Evolutionary conservation across 2,113 vertebrate genomes (phyloP), one percentile per base, ranked within the genome.

Genomic region (Gallinago paraguaiae): DNA sequence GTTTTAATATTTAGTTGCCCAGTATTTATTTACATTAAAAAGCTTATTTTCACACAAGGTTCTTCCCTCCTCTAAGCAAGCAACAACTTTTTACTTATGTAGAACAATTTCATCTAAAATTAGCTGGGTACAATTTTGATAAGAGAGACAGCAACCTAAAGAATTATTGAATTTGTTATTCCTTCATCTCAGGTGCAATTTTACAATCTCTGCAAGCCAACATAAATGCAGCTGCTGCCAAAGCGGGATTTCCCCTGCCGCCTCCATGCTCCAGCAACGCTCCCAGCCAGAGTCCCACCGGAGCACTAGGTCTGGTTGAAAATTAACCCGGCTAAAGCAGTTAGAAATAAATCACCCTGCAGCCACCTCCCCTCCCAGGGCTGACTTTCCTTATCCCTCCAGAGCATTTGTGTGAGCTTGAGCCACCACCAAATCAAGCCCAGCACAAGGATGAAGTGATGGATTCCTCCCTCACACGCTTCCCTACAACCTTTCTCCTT

Each of bases 361-460:
- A 86, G 86, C 19, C 76, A 60, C 35, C 43, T 33, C 3, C 51
- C 43, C 17, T 9, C 20, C 45, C 54, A 2, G 6, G 35, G 27
- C 64, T 27, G 14, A 11, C 60, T 41, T 65, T 35, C 35, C 59
- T 31, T 12, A 33, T 12, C 30, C 46, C 35, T 43, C 4, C 65
- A 15, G 23, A 57, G 63, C 80, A 13, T 2, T 3, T 16, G 27
- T 19, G 53, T 43, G 82, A 76, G 59, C 48, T 16, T 3, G 1
- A 46, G n/a, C 2, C 45, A 51, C 8, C 77, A 65, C 8, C 59
- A 28, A 13, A 3, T 0, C 77, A 80, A 61, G 51, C 14, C 46
- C 68, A 17, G 0, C 0, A 9, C 48, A 59, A 25, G 1, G 41
- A 23, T 43, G 31, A 24, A 10, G 22, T 0, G 0, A 2, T 11